These are phyloP conservation scores for Falco punctatus DNA, from an alignment of 2,113 vertebrate species.

Conservation along the genomic window DNA sequence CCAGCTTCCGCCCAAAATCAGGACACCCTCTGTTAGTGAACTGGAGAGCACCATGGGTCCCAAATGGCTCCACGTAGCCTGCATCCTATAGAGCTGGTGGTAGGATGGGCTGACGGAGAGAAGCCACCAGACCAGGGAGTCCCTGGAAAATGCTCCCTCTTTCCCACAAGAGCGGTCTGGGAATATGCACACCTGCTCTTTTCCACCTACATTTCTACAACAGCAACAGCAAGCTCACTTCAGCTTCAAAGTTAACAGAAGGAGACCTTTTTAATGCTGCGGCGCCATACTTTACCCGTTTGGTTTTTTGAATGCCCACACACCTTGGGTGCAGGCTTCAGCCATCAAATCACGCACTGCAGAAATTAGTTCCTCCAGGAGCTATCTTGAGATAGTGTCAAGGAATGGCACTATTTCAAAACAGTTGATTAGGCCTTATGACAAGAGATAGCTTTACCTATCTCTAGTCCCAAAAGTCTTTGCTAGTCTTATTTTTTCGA, in stretches of 20 bases:
- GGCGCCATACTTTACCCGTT: not conserved
- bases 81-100: not conserved
- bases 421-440: not conserved
- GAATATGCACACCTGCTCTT: not conserved
- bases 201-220: not conserved
- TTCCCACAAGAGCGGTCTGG: not conserved
- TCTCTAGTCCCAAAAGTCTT: not conserved
- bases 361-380: not conserved
- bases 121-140: not conserved
- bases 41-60: not conserved
- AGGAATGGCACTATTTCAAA: not conserved
- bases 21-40: fast-evolving
- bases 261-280: not conserved
- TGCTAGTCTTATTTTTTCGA: not conserved
- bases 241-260: not conserved
- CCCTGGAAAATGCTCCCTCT: not conserved
- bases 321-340: not conserved
- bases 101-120: not conserved
- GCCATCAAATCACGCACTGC: not conserved
- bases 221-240: not conserved
- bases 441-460: not conserved
- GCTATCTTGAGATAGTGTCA: not conserved
- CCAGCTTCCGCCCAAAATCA: not conserved
- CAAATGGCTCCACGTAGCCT: not conserved
- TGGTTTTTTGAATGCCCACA: not conserved